Percentiles rank a stretch among this genome's conserved stretches.
These are phyloP conservation scores for Sicus ferrugineus DNA, from an alignment of 2,888 invertebrate genomes.

Conservation along the genomic window DNA sequence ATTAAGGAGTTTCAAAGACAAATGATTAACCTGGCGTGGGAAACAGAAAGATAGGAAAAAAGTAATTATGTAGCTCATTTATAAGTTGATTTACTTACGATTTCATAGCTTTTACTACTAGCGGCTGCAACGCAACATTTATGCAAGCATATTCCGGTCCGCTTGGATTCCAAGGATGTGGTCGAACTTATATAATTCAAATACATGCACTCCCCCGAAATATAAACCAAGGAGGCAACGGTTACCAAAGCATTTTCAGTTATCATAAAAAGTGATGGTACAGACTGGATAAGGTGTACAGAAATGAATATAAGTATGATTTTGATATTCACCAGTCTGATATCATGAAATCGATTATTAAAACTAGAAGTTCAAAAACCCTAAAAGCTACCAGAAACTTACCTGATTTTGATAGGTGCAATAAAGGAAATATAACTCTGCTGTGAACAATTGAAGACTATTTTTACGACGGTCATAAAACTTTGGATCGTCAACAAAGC, in stretches of 20 bases:
- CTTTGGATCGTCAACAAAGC: no score
- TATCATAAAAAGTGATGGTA: slow-evolving; percentile 62
- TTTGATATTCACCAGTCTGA: slow-evolving; percentile 1
- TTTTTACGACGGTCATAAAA: no score
- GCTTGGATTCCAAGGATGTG: slow-evolving; percentile 61
- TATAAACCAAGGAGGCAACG: slow-evolving; percentile 54
- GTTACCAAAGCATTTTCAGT: slow-evolving; percentile 60
- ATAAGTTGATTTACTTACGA: slow-evolving; percentile 55
- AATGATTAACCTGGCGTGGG: slow-evolving; percentile 61
- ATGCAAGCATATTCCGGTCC: slow-evolving; percentile 63
- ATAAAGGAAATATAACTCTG: slow-evolving; percentile 63
- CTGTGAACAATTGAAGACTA: slow-evolving; percentile 63
- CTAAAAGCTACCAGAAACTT: no score
- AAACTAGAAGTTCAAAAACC: no score
- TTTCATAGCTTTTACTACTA: slow-evolving; percentile 62
- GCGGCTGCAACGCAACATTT: slow-evolving; percentile 63
- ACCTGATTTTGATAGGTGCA: slow-evolving; percentile 61
- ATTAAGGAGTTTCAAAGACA: slow-evolving; percentile 63
- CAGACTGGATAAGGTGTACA: slow-evolving; percentile 41
- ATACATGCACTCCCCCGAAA: slow-evolving; percentile 62
- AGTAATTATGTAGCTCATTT: no score
- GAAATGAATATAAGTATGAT: not conserved
- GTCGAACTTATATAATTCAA: slow-evolving; percentile 64
- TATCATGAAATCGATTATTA: no score
- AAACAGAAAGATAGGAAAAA: not conserved